phyloP scores from a whole-genome alignment of 2,888 invertebrate species.

The Alloplasta piceator region DNA sequence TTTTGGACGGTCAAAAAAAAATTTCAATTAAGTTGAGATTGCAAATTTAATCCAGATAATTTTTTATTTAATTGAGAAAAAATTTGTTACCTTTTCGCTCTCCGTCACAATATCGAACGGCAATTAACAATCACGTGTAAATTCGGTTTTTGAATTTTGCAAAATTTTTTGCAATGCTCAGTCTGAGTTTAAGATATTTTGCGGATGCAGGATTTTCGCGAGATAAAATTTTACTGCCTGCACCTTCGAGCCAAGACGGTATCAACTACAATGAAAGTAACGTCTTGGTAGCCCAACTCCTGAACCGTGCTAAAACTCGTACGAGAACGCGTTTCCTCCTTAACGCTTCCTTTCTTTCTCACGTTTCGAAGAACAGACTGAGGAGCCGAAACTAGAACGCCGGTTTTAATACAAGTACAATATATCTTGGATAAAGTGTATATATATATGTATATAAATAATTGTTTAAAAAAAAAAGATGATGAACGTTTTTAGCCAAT shows the following conservation, averaged over 20 bases:
- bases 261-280: slow-evolving; percentile 82
- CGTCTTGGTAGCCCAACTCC: slow-evolving; percentile 63
- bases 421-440: slow-evolving; percentile 72
- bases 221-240: slow-evolving; percentile 56
- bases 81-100: slow-evolving; percentile 59
- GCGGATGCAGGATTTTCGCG: neutral
- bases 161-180: slow-evolving; percentile 44
- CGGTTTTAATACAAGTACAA: slow-evolving; percentile 35
- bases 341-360: slow-evolving; percentile 69
- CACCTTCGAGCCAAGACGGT: slow-evolving; percentile 75
- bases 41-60: slow-evolving; percentile 3
- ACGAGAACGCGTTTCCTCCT: slow-evolving; percentile 50
- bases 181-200: slow-evolving; percentile 7
- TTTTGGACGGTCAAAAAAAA: too few relatives aligned
- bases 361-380: slow-evolving; percentile 63
- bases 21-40: neutral
- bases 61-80: slow-evolving; percentile 7
- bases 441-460: neutral
- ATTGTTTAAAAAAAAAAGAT: too few relatives aligned
- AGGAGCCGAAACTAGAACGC: slow-evolving; percentile 73
- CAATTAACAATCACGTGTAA: slow-evolving; percentile 22
- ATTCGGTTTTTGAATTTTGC: neutral
- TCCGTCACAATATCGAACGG: slow-evolving; percentile 46
- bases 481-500: too few relatives aligned
- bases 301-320: slow-evolving; percentile 54